phyloP scores from a whole-genome alignment of 2,888 invertebrate species.

The Diplolepis rosae region DNA sequence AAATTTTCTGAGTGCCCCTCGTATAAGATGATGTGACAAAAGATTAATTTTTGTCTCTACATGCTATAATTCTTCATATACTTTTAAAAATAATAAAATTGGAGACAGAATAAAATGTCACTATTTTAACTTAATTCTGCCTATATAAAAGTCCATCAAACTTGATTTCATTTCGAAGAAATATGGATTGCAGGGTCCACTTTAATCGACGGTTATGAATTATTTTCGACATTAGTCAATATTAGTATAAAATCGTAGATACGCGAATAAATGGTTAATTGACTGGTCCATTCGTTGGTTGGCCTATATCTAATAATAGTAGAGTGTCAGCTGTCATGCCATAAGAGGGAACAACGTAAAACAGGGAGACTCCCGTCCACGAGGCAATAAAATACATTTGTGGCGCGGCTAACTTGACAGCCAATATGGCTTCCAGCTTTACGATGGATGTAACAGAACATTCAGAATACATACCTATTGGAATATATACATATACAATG shows the following conservation, averaged over 20 bases:
- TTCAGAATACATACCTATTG: not conserved
- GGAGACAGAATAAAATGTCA: no score
- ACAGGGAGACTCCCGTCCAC: constrained; percentile 44
- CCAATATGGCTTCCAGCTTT: constrained; percentile 49
- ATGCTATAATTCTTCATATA: no score
- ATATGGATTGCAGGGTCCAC: no score
- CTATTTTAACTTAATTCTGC: no score
- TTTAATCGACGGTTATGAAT: no score
- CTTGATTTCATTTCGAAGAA: no score
- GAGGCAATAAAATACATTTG: constrained; percentile 51
- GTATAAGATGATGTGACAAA: no score
- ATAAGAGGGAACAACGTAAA: constrained; percentile 43
- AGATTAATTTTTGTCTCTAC: no score
- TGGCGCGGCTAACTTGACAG: constrained; percentile 47
- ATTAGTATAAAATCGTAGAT: not conserved
- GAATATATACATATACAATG: constrained; percentile 1
- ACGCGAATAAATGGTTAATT: constrained; percentile 10
- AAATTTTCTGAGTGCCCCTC: no score
- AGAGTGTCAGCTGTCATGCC: constrained; percentile 49
- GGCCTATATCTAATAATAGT: constrained; percentile 48
- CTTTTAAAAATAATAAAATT: no score
- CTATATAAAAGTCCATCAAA: no score
- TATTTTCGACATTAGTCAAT: constrained; percentile 1
- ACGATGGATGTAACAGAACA: constrained; percentile 45
- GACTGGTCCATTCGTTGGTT: not conserved